phyloP scores from a whole-genome alignment of 2,113 vertebrate species.

The Myiopsitta monachus region DNA sequence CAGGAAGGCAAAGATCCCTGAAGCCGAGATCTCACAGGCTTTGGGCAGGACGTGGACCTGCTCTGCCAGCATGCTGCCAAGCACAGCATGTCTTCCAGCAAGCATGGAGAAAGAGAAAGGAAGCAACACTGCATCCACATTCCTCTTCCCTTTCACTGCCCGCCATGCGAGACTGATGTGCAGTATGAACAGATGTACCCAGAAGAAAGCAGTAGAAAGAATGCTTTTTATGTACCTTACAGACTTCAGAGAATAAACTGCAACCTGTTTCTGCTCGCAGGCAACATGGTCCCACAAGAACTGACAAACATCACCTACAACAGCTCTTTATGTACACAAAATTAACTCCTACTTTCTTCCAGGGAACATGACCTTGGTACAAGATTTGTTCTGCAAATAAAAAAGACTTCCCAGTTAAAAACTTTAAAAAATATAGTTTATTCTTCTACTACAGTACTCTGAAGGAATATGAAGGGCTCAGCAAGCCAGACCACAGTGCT shows the following conservation, averaged over 20 bases:
- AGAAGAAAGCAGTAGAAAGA: not conserved
- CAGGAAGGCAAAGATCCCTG: not conserved
- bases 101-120: rapidly evolving
- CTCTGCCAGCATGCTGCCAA: not conserved
- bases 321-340: not conserved
- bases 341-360: not conserved
- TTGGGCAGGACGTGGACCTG: not conserved
- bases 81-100: not conserved
- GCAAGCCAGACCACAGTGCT: not conserved
- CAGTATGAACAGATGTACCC: not conserved
- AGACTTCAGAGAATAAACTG: not conserved
- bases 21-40: not conserved
- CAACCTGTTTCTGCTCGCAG: not conserved
- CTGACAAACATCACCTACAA: not conserved
- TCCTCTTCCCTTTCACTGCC: not conserved
- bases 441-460: not conserved
- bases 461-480: conserved; percentile 19
- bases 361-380: not conserved
- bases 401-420: not conserved
- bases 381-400: not conserved
- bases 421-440: not conserved
- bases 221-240: not conserved
- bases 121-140: rapidly evolving
- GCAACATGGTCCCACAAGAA: not conserved
- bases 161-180: not conserved